Conservation (phyloP, 2,113 vertebrate species). For the Pteruthius melanotis region DNA sequence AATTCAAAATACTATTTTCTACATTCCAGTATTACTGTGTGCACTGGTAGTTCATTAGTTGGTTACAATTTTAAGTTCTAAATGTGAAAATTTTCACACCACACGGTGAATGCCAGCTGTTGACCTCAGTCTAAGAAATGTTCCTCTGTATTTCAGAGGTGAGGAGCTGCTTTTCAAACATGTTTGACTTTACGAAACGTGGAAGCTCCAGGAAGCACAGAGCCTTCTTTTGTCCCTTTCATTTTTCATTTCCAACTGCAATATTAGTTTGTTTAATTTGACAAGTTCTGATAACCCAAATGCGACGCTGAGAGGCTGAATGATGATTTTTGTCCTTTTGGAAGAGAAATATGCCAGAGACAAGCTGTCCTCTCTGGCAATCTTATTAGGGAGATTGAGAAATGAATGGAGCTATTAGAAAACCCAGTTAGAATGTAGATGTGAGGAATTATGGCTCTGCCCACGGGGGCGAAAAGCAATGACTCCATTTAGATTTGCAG, state of each 20-base stretch:
- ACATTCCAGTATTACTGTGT: neutral
- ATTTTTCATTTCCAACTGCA: constrained; percentile 10
- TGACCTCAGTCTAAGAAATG: neutral
- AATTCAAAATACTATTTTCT: neutral
- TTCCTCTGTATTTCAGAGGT: neutral
- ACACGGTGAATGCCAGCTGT: fast-evolving
- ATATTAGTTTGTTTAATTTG: constrained; percentile 55
- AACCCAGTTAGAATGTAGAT: constrained; percentile 6
- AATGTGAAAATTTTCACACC: neutral
- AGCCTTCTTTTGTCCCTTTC: neutral
- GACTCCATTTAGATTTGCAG: constrained; percentile 40
- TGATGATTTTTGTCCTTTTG: constrained; percentile 35
- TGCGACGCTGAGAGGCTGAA: neutral
- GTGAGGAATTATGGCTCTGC: constrained; percentile 38
- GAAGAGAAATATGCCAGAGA: constrained; percentile 28
- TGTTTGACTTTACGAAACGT: neutral
- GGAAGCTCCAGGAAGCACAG: neutral
- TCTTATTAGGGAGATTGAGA: constrained; percentile 46
- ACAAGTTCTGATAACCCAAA: constrained; percentile 5
- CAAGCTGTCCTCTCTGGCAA: constrained; percentile 28
- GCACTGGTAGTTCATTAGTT: neutral
- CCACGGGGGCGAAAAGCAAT: constrained; percentile 13
- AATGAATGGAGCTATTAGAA: constrained; percentile 40
- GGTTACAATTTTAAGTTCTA: neutral
- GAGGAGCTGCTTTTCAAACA: neutral